These are phyloP conservation scores for Mastomys coucha DNA, from an alignment of 2,113 vertebrate species.

Conservation along the genomic window DNA sequence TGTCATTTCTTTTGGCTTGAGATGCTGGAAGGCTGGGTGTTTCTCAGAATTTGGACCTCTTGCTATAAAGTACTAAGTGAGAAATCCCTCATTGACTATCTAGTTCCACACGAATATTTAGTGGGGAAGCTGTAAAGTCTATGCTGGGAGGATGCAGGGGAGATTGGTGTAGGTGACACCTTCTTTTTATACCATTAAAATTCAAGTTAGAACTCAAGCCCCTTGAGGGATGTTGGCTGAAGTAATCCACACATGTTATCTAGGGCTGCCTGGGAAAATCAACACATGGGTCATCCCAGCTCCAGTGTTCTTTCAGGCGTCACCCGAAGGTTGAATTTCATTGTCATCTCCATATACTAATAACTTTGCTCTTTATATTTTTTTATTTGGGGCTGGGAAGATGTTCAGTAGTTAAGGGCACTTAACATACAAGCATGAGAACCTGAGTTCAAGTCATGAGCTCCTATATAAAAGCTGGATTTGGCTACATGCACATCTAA, in stretches of 20 bases:
- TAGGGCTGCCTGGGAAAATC: not conserved
- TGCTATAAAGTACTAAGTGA: constrained; percentile 38
- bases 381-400: not conserved
- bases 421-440: not conserved
- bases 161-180: constrained; percentile 41
- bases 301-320: not conserved
- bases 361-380: not conserved
- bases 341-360: not conserved
- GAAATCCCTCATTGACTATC: constrained; percentile 66
- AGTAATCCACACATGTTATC: not conserved
- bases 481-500: too few relatives aligned
- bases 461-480: not conserved
- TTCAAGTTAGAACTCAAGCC: constrained; percentile 5
- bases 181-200: constrained; percentile 57
- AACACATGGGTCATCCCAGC: not conserved
- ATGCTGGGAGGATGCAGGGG: not conserved
- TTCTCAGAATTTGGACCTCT: constrained; percentile 52
- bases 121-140: constrained; percentile 10
- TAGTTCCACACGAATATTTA: constrained; percentile 15
- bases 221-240: not conserved
- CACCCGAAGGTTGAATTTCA: not conserved
- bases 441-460: not conserved
- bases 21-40: constrained; percentile 54
- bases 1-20: constrained; percentile 64
- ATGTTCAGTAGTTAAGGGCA: not conserved